Evolutionary conservation across 2,797 vertebrate genomes (phyloP).

Genomic region (Myotis pilosus): DNA sequence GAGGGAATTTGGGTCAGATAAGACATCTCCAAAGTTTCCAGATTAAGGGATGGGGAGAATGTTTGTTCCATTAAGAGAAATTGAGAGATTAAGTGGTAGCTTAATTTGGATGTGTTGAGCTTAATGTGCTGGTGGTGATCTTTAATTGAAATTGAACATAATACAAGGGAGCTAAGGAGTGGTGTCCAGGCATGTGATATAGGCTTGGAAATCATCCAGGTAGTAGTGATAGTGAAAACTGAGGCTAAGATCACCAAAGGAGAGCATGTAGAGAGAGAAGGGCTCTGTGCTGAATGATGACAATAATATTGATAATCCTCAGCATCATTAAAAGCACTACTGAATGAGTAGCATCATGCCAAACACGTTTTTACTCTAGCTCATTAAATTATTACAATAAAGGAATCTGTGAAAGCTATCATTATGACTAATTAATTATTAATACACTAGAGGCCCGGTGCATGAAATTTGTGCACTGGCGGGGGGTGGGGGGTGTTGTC

Average conservation of each 20-base stretch:
- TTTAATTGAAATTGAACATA: slow-evolving; percentile 11
- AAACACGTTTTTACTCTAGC: not conserved
- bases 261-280: not conserved
- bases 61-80: not conserved
- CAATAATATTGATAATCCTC: not conserved
- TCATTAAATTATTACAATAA: slow-evolving; percentile 15
- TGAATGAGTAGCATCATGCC: not conserved
- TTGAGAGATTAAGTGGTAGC: not conserved
- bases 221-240: not conserved
- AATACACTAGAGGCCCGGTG: not conserved
- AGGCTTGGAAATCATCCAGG: not conserved
- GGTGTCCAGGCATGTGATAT: not conserved
- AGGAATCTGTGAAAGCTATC: not conserved
- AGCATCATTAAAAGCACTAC: not conserved
- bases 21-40: not conserved
- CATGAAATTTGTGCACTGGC: too few species aligned
- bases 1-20: not conserved
- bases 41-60: not conserved
- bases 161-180: not conserved
- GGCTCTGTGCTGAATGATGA: not conserved
- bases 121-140: not conserved
- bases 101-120: not conserved
- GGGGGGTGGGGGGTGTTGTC: too few species aligned
- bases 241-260: not conserved
- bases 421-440: slow-evolving; percentile 33